Evolutionary conservation across 1,140 invertebrate species (phyloP).

Genomic region (Holotrichia oblita): DNA sequence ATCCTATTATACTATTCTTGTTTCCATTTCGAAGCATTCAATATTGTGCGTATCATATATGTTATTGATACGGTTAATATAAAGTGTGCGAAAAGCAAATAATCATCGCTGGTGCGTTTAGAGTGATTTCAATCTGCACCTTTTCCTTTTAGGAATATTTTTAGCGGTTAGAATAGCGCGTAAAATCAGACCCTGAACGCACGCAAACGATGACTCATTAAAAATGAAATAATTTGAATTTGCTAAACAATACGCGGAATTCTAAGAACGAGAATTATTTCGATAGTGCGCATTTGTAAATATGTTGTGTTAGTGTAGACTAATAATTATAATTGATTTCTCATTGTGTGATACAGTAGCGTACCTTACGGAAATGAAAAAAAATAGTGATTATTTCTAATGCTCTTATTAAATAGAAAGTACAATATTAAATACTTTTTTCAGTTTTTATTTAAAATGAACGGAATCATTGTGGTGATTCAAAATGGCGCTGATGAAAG

Average conservation of each 20-base stretch:
- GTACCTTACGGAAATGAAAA: background rate
- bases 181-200: constrained; percentile 11
- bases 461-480: no score
- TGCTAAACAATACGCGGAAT: constrained; percentile 1
- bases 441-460: no score
- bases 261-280: constrained; percentile 12
- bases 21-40: no score
- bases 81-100: no score
- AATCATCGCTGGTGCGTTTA: no score
- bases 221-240: background rate
- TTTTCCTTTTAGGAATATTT: constrained; percentile 2
- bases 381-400: no score
- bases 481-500: no score
- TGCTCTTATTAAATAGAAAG: no score
- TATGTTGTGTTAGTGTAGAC: background rate
- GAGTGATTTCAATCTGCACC: background rate
- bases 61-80: no score
- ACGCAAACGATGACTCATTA: constrained; percentile 1
- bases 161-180: background rate
- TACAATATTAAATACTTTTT: no score
- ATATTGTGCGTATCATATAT: no score
- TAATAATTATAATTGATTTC: constrained; percentile 4
- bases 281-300: background rate
- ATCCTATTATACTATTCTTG: no score
- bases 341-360: background rate